These are phyloP conservation scores for Hippopotamus amphibius DNA, from an alignment of 2,113 vertebrate species.

Conservation along the genomic window DNA sequence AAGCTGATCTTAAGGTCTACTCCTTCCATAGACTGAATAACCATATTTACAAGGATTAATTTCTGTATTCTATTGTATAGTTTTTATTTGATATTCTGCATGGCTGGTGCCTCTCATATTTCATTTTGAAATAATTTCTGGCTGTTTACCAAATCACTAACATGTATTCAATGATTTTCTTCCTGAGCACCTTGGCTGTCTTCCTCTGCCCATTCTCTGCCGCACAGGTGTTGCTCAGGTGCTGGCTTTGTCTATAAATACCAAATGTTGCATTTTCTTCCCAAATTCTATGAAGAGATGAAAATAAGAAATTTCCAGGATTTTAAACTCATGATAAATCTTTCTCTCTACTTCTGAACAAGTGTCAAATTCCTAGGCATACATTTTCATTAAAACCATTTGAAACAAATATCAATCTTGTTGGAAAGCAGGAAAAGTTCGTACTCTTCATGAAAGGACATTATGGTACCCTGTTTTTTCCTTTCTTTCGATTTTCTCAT, in stretches of 20 bases:
- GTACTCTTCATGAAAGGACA: not conserved
- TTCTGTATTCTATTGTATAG: not conserved
- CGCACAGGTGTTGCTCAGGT: not conserved
- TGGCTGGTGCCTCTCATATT: not conserved
- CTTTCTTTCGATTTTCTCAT: not conserved
- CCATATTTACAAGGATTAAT: not conserved
- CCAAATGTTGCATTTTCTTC: not conserved
- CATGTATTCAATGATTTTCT: not conserved
- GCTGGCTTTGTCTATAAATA: not conserved
- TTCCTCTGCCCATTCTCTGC: not conserved
- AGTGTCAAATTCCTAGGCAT: not conserved
- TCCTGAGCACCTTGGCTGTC: not conserved
- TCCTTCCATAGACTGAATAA: not conserved
- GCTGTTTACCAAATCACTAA: not conserved
- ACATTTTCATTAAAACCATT: conserved; percentile 30
- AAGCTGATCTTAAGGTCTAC: conserved; percentile 1
- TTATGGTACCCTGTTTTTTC: not conserved
- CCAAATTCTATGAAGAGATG: not conserved
- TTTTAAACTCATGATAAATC: not conserved
- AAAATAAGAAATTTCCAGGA: conserved; percentile 5
- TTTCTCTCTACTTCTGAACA: conserved; percentile 29
- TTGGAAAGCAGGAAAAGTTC: not conserved
- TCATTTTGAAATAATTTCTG: conserved; percentile 35
- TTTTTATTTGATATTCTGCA: conserved; percentile 4
- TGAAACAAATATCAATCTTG: not conserved